Evolutionary conservation across 2,888 invertebrate species (phyloP).

Genomic region (Parthenolecanium corni): DNA sequence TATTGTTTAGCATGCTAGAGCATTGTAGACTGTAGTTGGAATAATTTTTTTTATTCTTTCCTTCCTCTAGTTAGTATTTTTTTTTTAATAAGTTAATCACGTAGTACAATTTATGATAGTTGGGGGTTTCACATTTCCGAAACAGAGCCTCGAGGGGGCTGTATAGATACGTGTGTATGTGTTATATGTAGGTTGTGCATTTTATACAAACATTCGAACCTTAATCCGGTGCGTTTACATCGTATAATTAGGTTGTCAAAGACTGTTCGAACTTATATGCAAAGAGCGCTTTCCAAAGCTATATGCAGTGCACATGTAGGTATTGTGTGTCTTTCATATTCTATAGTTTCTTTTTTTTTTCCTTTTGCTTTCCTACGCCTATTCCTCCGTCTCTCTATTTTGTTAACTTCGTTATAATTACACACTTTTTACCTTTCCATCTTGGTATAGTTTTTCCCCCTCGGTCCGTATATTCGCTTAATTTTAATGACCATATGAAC

Average conservation of each 20-base stretch:
- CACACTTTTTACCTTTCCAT: background rate
- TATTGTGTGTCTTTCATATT: background rate
- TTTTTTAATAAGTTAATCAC: background rate
- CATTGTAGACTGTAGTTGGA: no score
- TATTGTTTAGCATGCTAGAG: no score
- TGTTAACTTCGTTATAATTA: background rate
- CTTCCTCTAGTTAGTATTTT: no score
- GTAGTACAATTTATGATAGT: background rate
- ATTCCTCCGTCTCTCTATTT: background rate
- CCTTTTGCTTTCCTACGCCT: no score
- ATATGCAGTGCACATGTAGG: background rate
- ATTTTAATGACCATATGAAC: background rate
- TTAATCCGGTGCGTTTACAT: background rate
- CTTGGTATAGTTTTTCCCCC: no score
- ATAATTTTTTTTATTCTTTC: no score
- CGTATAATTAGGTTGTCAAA: constrained; percentile 9
- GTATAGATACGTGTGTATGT: background rate
- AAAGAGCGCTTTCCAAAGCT: background rate
- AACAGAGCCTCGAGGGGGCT: background rate
- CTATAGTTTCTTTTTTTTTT: background rate
- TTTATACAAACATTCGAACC: background rate
- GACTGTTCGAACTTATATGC: constrained; percentile 3
- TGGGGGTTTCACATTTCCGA: background rate
- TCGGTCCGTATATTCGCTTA: background rate
- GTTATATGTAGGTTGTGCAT: background rate